phyloP scores from a whole-genome alignment of 2,888 invertebrate species.

The Xanthia togata region DNA sequence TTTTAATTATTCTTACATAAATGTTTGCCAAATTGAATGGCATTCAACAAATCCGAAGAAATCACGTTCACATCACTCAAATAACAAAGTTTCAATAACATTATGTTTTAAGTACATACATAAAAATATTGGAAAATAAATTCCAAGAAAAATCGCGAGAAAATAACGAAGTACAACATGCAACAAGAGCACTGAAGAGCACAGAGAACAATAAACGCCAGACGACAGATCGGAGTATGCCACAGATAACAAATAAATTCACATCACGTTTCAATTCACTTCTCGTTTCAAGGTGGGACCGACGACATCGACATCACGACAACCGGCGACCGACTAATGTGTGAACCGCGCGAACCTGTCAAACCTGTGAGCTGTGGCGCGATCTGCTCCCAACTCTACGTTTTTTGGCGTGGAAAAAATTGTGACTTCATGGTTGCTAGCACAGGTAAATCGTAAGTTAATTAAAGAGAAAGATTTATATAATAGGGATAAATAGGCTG shows the following conservation, averaged over 20 bases:
- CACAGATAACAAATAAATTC: constrained; percentile 42
- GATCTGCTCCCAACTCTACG: not conserved
- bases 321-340: no score
- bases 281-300: not conserved
- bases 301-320: no score
- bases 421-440: not conserved
- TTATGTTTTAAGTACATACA: constrained; percentile 32
- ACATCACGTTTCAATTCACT: constrained; percentile 15
- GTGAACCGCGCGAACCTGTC: not conserved
- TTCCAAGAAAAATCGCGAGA: constrained; percentile 31
- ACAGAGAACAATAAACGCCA: constrained; percentile 27
- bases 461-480: not conserved
- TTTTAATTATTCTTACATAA: constrained; percentile 46
- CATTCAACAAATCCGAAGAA: constrained; percentile 25
- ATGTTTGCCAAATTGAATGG: constrained; percentile 41
- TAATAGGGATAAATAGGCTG: no score
- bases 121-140: constrained; percentile 35
- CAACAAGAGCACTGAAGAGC: constrained; percentile 38
- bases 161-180: constrained; percentile 34
- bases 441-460: not conserved
- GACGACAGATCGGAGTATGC: constrained; percentile 11
- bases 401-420: not conserved
- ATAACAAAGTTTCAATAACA: constrained; percentile 28
- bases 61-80: constrained; percentile 25
- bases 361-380: no score